Evolutionary conservation across 1,140 invertebrate species (phyloP), one percentile per base, ranked within the genome.

Genomic region (Trachelipus rathkii): DNA sequence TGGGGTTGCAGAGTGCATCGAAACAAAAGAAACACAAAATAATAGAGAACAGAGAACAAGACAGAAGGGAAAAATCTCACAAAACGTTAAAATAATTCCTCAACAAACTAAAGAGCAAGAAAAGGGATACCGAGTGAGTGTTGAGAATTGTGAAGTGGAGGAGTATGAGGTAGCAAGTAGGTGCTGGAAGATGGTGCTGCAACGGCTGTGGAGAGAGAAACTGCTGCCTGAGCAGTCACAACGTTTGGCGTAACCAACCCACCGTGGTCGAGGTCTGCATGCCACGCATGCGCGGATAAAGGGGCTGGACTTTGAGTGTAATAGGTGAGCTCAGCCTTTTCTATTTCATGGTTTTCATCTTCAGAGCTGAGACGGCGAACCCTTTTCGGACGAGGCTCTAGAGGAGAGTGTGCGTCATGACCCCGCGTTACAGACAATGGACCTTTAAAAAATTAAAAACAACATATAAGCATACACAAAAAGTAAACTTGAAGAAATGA

Each of bases 161-260:
- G 89, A 75, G 87, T 80, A 88, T 88, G 83, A 87, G 89, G 84
- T 91, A 90, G 84, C 69, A 78, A 75, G 71, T 77, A 76, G 81
- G 77, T 79, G 77, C 76, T 79, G 72, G 88, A 89, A 74, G 91
- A 89, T 53, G 90, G 88, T 73, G 90, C 89, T 74, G 90, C 88
- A 69, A 90, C 90, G 76, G 92, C 86, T 50, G 72, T 67, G 71
- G 76, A 46, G 23, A 75, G 71, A 10, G 76, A 67, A 19, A 67
- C 72, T 72, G 75, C 53, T 24, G 70, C 19, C 50, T 60, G 50
- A 24, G 43, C 33, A 23, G 24, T 60, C 50, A 60, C 50, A 60
- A 60, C 50, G 50, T 60, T 60, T 15, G 1, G 50, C 50, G 50
- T 33, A 72, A 53, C 78, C 67, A 77, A 82, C 84, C 81, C 81